A percentile compares a stretch with the other conserved stretches of the same genome.
These are phyloP conservation scores for Dromas ardeola DNA, from an alignment of 2,113 vertebrate species.

Conservation along the genomic window DNA sequence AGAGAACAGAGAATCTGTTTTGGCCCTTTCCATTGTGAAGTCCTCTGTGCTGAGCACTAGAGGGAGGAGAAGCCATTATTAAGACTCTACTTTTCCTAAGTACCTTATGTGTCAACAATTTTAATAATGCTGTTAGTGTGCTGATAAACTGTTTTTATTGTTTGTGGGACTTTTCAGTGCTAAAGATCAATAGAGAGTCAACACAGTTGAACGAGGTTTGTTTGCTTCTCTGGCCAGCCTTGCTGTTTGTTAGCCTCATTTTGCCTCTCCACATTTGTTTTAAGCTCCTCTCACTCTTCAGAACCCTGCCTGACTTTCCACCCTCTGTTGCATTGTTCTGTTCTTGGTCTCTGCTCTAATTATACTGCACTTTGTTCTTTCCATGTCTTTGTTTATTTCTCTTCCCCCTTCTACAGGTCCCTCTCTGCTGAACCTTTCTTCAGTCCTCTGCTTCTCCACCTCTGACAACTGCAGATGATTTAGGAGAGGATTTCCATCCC, in stretches of 20 bases:
- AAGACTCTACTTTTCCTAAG: background rate
- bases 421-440: background rate
- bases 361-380: background rate
- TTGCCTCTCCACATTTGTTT: background rate
- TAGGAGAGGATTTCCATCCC: background rate
- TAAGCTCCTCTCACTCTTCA: background rate
- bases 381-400: background rate
- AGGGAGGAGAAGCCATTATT: background rate
- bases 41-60: background rate
- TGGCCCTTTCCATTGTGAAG: background rate
- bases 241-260: background rate
- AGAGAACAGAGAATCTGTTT: background rate
- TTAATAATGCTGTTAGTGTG: background rate
- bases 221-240: background rate
- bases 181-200: background rate
- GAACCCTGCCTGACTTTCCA: background rate
- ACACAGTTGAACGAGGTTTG: fast-evolving
- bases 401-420: background rate
- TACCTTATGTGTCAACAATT: background rate
- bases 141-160: background rate
- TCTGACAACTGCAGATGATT: background rate
- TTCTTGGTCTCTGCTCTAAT: background rate
- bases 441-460: background rate
- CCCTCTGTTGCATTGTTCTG: background rate
- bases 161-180: background rate